Evolutionary conservation across 1,140 invertebrate genomes (phyloP), one percentile per base, ranked within the genome.

Genomic region (Diprion similis): DNA sequence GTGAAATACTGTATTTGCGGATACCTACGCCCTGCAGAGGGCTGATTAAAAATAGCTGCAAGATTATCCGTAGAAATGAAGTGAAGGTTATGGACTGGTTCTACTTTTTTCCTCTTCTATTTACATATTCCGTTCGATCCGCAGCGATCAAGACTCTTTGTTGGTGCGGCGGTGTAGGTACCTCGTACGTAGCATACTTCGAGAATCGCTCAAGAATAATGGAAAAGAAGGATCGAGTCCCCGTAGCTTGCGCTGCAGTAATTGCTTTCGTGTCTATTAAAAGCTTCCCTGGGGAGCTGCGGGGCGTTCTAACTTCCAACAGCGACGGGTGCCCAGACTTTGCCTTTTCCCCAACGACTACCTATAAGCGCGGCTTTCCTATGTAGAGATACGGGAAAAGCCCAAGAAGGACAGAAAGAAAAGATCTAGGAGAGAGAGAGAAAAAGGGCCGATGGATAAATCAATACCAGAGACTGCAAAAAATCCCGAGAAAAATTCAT

Each of bases 211-310:
- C n/a, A 59, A 4, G 51, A 59, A 15, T 59, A 59, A 59, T 59
- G 51, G 51, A 59, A 59, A 59, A 59, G 51, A 59, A 59, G 51
- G 51, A 59, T 59, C 51, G n/a, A 59, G 11, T 59, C 51, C 6
- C 51, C 24, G 24, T 15, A 37, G 24, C 24, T 37, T 37, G 51
- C 51, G 51, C n/a, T 15, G 51, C 51, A 59, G 51, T 59, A 59
- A 59, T 59, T 59, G 51, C 51, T 59, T 59, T 59, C 51, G 51
- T 59, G 51, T 59, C 51, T 59, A 59, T 59, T 59, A 59, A 59
- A 59, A 59, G 51, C 51, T 17, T 59, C 51, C 51, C 51, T 17
- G 51, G 51, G 51, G 51, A 59, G 11, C 11, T 59, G 11, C 51
- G 51, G 11, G n/a, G 51, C 51, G 51, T 59, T 59, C 6, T 9